Conservation (phyloP, 2,888 invertebrate genomes). For the Meteorus cinctellus region DNA sequence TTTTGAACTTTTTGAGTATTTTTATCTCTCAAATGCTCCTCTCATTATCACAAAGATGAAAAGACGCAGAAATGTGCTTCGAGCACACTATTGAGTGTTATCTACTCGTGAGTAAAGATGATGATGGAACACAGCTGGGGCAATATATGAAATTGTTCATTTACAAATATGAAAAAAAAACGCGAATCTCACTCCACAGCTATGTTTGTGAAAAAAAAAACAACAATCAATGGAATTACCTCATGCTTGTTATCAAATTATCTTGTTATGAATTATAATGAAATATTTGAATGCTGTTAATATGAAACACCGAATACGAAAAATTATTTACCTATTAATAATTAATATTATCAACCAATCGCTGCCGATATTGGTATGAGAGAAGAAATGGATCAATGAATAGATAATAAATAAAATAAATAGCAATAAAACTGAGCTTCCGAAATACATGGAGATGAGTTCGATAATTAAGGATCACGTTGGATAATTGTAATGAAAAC, state of each 20-base stretch:
- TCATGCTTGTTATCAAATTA: not conserved
- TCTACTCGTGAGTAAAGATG: not conserved
- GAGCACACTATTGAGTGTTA: not conserved
- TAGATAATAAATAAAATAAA: too few species aligned
- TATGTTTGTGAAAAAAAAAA: not conserved
- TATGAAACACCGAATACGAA: not conserved
- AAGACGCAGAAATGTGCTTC: not conserved
- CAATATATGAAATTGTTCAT: not conserved
- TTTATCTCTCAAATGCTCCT: not conserved
- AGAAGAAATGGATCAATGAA: not conserved
- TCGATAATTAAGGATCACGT: slow-evolving; percentile 34
- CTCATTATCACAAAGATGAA: not conserved
- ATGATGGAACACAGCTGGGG: not conserved
- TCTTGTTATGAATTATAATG: not conserved
- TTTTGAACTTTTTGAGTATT: not conserved
- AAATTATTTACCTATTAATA: not conserved
- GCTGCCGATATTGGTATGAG: not conserved
- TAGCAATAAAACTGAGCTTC: slow-evolving; percentile 14
- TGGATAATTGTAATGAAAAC: slow-evolving; percentile 33
- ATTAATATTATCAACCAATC: not conserved
- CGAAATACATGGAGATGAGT: not conserved
- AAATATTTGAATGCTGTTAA: not conserved
- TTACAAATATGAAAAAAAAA: not conserved
- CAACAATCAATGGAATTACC: not conserved
- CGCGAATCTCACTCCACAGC: too few species aligned